Evolutionary conservation across 2,797 vertebrate species (phyloP).

Genomic region (Halcyon chelicuti): DNA sequence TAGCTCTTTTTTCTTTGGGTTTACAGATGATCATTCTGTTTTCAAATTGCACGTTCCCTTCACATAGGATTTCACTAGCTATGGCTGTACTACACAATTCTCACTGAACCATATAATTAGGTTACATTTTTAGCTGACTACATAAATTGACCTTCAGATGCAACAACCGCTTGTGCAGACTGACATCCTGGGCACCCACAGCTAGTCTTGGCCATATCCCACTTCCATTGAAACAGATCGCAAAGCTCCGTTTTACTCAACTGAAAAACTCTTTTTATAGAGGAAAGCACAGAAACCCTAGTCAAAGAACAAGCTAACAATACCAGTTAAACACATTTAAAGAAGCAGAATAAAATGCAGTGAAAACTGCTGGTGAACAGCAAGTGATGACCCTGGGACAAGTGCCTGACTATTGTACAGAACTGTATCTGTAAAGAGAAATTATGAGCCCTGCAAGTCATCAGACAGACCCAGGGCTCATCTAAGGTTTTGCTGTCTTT

Average conservation of each 20-base stretch:
- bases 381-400: neutral
- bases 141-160: constrained; percentile 38
- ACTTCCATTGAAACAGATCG: neutral
- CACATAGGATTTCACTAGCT: neutral
- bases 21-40: neutral
- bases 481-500: neutral
- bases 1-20: neutral
- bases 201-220: neutral
- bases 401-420: neutral
- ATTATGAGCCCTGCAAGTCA: neutral
- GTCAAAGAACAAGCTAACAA: neutral
- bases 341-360: neutral
- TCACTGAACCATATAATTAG: constrained; percentile 55
- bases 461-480: rapidly evolving
- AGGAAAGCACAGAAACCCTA: neutral
- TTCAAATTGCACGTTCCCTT: neutral
- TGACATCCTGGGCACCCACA: neutral
- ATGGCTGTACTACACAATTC: constrained; percentile 15
- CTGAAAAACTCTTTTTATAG: neutral
- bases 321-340: neutral
- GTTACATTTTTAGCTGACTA: constrained; percentile 55
- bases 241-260: neutral
- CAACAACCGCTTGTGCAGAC: neutral
- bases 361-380: neutral
- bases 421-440: neutral